These are phyloP conservation scores for Lycopodina hypogea DNA, from an alignment of 37 sponge, comb jelly and placozoan genomes.

Conservation along the genomic window DNA sequence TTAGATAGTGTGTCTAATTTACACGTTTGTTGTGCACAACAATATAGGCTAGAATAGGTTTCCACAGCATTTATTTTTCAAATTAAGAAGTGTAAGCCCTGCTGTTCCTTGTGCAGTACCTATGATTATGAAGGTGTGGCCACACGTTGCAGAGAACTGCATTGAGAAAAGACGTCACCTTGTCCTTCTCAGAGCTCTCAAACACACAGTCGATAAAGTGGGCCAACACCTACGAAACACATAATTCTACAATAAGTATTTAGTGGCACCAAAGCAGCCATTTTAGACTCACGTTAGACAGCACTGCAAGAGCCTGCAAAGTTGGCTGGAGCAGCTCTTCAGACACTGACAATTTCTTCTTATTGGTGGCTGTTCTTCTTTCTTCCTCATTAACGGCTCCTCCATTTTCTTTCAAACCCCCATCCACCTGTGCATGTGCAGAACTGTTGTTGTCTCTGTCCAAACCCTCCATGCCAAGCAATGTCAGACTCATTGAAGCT, in stretches of 20 bases:
- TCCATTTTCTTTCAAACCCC: not conserved
- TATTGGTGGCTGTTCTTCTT: not conserved
- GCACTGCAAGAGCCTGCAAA: conserved; percentile 60
- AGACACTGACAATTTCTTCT: not conserved
- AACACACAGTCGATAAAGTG: conserved; percentile 70
- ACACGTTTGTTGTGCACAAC: too few species aligned
- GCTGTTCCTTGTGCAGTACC: conserved; percentile 32
- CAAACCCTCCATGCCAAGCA: too few species aligned
- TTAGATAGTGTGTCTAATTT: too few species aligned
- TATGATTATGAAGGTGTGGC: conserved; percentile 63
- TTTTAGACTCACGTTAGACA: conserved; percentile 47
- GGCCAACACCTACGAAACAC: conserved; percentile 45
- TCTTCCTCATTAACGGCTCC: not conserved
- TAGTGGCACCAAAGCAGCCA: not conserved
- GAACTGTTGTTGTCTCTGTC: too few species aligned
- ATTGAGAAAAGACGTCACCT: conserved; percentile 41
- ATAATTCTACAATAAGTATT: not conserved
- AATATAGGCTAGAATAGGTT: too few species aligned
- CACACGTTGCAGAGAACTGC: conserved; percentile 50
- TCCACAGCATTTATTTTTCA: too few species aligned
- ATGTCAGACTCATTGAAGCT: too few species aligned
- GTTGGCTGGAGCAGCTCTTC: conserved; percentile 29
- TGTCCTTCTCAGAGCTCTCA: conserved; percentile 65
- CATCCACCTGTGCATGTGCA: too few species aligned
- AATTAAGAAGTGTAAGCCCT: too few species aligned